These are phyloP conservation scores for Pterocles gutturalis DNA, from an alignment of 2,113 vertebrate species.

Conservation along the genomic window DNA sequence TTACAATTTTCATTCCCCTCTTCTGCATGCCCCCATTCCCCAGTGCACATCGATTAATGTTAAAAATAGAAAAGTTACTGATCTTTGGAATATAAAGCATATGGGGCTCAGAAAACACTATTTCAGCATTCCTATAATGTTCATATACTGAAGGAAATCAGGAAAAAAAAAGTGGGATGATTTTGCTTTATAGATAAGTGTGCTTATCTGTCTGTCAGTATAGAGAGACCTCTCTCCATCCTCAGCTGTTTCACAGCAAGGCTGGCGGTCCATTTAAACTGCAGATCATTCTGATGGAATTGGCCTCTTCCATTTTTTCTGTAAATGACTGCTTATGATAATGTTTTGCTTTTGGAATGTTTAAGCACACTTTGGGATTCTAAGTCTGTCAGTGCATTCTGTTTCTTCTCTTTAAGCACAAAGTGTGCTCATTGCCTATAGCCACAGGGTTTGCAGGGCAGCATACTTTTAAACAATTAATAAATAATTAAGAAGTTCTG, in stretches of 20 bases:
- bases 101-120: background rate
- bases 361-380: background rate
- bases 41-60: background rate
- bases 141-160: background rate
- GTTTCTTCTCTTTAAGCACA: background rate
- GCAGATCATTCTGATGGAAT: background rate
- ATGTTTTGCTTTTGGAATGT: background rate
- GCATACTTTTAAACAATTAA: background rate
- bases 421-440: background rate
- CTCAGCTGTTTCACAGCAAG: background rate
- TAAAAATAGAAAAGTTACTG: background rate
- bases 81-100: background rate
- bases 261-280: background rate
- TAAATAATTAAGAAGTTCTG: background rate
- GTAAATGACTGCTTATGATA: background rate
- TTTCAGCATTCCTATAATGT: background rate
- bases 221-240: background rate
- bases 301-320: background rate
- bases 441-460: background rate
- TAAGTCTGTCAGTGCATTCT: background rate
- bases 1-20: background rate
- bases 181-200: background rate
- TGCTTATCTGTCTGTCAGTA: background rate
- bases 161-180: background rate
- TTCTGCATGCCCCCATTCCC: rapidly evolving